Evolutionary conservation across 2,797 vertebrate genomes (phyloP).

Genomic region (Brotula barbata): DNA sequence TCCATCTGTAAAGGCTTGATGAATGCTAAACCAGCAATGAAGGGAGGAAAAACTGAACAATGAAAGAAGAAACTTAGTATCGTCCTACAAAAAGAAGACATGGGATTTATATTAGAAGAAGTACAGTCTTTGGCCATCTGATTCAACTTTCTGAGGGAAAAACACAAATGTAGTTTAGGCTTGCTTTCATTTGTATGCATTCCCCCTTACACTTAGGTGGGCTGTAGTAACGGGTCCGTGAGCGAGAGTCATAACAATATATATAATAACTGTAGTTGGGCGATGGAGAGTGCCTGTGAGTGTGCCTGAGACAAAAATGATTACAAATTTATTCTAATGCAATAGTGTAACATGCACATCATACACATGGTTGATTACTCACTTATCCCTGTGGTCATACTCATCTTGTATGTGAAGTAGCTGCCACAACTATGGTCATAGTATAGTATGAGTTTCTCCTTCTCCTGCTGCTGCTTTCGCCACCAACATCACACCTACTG

Average conservation of each 20-base stretch:
- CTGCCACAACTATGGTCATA: conserved; percentile 79
- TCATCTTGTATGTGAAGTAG: conserved; percentile 89
- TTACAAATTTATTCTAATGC: neutral
- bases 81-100: conserved; percentile 67
- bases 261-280: conserved; percentile 92
- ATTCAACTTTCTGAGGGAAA: neutral
- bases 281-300: conserved; percentile 89
- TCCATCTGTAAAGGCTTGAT: conserved; percentile 37
- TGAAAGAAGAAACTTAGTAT: conserved; percentile 59
- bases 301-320: conserved; percentile 53
- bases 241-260: conserved; percentile 91
- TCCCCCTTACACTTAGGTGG: conserved; percentile 82
- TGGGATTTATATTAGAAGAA: conserved; percentile 9
- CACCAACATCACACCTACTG: conserved; percentile 34
- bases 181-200: conserved; percentile 3
- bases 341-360: neutral
- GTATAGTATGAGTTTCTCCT: conserved; percentile 84
- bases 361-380: conserved; percentile 18
- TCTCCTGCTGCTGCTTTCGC: conserved; percentile 77
- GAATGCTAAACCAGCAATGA: conserved; percentile 41
- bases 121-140: neutral
- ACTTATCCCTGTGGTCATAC: conserved; percentile 91
- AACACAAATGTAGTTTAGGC: neutral
- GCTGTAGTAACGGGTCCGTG: conserved; percentile 91
- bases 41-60: conserved; percentile 38